Evolutionary conservation across 2,888 invertebrate genomes (phyloP).

Genomic region (Scaptomyza tumidula): DNA sequence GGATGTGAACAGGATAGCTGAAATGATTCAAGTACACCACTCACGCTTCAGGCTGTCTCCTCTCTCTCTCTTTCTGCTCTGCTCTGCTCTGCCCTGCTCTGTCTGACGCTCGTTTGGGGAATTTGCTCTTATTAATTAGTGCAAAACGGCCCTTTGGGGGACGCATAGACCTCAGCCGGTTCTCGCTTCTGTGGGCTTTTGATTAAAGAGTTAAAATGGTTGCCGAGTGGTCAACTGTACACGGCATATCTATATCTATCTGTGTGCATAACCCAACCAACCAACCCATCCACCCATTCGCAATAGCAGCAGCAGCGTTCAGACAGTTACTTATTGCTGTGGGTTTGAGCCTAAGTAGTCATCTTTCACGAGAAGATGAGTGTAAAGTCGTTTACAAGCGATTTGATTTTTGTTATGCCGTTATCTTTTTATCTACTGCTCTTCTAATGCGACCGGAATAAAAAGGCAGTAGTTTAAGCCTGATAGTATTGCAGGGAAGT

Average conservation of each 20-base stretch:
- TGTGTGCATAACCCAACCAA: conserved; percentile 8
- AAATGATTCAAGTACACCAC: conserved; percentile 34
- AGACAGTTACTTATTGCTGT: conserved; percentile 6
- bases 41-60: background rate
- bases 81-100: conserved; percentile 14
- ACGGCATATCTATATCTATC: conserved; percentile 15
- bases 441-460: background rate
- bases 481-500: background rate
- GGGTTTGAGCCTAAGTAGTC: background rate
- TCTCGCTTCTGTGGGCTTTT: conserved; percentile 56
- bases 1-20: conserved; percentile 46
- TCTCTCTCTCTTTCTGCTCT: conserved; percentile 8
- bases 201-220: conserved; percentile 69
- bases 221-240: conserved; percentile 65
- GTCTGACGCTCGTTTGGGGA: conserved; percentile 59
- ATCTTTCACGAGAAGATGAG: background rate
- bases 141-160: conserved; percentile 80
- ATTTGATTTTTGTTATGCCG: conserved; percentile 3
- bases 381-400: background rate
- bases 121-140: conserved; percentile 80
- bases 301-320: background rate
- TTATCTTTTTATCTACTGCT: background rate
- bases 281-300: background rate
- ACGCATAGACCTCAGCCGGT: conserved; percentile 44
- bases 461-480: background rate